These are phyloP conservation scores for Volucella zonaria DNA, from an alignment of 2,888 invertebrate genomes.

Conservation along the genomic window DNA sequence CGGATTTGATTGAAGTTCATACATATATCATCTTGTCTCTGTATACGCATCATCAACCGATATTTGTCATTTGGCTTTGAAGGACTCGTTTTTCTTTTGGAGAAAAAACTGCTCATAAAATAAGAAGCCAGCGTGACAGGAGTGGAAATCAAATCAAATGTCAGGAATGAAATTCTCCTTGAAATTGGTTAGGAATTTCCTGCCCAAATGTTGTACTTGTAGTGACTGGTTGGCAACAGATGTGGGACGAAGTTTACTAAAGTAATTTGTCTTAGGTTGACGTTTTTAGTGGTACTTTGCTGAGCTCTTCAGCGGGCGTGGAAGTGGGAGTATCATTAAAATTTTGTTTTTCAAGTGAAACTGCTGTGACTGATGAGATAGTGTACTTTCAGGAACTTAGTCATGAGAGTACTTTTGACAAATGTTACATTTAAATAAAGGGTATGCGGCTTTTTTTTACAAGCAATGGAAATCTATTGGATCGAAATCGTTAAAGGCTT, in stretches of 20 bases:
- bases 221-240: slow-evolving; percentile 4
- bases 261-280: slow-evolving; percentile 26
- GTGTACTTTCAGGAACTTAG: not conserved
- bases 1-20: too few relatives aligned
- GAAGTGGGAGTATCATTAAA: slow-evolving; percentile 10
- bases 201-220: not conserved
- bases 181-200: not conserved
- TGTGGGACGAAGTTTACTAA: slow-evolving; percentile 39
- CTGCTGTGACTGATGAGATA: not conserved
- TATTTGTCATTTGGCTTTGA: too few relatives aligned
- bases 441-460: too few relatives aligned
- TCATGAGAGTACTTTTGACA: too few relatives aligned
- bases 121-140: not conserved
- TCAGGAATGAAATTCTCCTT: not conserved
- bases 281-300: slow-evolving; percentile 6
- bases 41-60: too few relatives aligned
- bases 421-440: too few relatives aligned
- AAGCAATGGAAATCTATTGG: too few relatives aligned
- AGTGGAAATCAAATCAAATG: not conserved
- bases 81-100: too few relatives aligned
- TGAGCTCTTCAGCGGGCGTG: not conserved
- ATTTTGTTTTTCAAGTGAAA: slow-evolving; percentile 5
- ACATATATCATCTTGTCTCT: too few relatives aligned
- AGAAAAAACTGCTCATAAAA: too few relatives aligned
- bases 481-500: too few relatives aligned